These are phyloP conservation scores for Brachypodius melanocephalos DNA, from an alignment of 2,113 vertebrate genomes.

Conservation along the genomic window DNA sequence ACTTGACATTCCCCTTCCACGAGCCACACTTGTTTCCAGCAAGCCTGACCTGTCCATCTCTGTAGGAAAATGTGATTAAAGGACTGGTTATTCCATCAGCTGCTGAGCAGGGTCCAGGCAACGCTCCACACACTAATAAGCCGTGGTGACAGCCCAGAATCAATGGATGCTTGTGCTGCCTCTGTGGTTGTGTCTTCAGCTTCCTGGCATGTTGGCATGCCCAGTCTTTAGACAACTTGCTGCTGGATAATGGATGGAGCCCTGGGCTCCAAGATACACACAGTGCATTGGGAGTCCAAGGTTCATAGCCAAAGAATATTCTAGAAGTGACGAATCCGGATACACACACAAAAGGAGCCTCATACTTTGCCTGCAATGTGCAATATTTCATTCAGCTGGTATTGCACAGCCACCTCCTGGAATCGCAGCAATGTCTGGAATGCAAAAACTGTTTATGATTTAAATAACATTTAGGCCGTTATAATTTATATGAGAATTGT, in stretches of 20 bases:
- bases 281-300: neutral
- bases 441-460: slow-evolving; percentile 63
- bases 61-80: neutral
- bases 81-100: neutral
- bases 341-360: neutral
- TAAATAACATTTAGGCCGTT: slow-evolving; percentile 50
- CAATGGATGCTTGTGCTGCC: neutral
- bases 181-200: slow-evolving; percentile 10
- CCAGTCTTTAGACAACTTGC: neutral
- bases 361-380: neutral
- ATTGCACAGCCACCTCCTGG: slow-evolving; percentile 49
- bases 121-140: neutral
- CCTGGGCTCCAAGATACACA: slow-evolving; percentile 11
- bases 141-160: neutral
- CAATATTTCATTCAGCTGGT: slow-evolving; percentile 15
- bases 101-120: neutral
- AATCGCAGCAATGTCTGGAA: slow-evolving; percentile 54
- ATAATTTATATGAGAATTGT: slow-evolving; percentile 56
- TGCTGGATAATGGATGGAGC: neutral
- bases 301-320: neutral
- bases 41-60: neutral
- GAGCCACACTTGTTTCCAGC: neutral
- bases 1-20: neutral
- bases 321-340: neutral
- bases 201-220: neutral